A percentile compares a stretch with the other conserved stretches of the same genome.
These are phyloP conservation scores for Anser brachyrhynchus DNA, from an alignment of 2,113 vertebrate genomes.

Conservation along the genomic window DNA sequence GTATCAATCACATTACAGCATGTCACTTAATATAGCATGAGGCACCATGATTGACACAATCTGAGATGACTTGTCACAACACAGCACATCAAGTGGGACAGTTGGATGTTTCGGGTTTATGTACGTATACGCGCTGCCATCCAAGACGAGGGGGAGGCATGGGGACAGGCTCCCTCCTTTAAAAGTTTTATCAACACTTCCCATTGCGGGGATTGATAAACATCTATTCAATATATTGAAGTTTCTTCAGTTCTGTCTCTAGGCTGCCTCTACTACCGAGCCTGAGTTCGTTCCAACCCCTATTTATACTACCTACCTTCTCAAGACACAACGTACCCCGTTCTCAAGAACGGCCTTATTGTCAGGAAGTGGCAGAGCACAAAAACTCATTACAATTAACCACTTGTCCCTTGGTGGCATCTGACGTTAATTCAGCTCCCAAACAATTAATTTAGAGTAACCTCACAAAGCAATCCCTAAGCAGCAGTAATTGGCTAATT, in stretches of 20 bases:
- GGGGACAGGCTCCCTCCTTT: background rate
- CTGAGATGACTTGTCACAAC: conserved; percentile 77
- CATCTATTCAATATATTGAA: conserved; percentile 32
- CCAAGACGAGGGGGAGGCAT: background rate
- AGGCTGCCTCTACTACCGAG: background rate
- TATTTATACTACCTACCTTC: background rate
- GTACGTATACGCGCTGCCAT: background rate
- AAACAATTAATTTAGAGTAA: conserved; percentile 1
- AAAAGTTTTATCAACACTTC: conserved; percentile 61
- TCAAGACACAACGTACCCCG: background rate
- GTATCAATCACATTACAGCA: conserved; percentile 76
- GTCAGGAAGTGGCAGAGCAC: background rate
- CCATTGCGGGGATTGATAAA: conserved; percentile 7
- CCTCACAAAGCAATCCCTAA: conserved; percentile 45
- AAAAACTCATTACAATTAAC: conserved; percentile 32
- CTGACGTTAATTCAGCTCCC: conserved; percentile 2
- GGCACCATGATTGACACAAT: conserved; percentile 74
- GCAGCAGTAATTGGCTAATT: conserved; percentile 45
- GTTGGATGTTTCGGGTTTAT: conserved; percentile 41
- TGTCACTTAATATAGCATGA: conserved; percentile 76
- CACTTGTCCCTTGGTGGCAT: conserved; percentile 32
- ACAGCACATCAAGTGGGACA: conserved; percentile 64
- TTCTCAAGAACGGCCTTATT: background rate
- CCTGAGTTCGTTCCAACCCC: conserved; percentile 13
- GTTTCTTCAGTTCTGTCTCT: background rate